Conservation (phyloP, 2,113 vertebrate genomes). For the Ptyas mucosa region DNA sequence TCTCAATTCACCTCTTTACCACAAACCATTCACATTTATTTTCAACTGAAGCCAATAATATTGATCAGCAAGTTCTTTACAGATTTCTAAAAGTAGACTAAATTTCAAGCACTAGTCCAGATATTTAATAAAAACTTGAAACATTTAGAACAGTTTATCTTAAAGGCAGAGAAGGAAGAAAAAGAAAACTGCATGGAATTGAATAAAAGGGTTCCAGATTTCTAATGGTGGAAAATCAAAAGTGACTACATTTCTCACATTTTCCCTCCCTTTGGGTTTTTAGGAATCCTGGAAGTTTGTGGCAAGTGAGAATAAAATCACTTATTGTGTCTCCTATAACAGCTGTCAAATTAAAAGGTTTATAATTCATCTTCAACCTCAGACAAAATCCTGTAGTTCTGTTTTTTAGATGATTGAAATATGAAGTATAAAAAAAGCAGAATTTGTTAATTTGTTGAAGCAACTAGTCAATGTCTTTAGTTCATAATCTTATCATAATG, state of each 20-base stretch:
- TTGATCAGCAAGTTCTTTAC: neutral
- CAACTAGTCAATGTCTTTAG: neutral
- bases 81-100: neutral
- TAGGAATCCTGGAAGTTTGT: neutral
- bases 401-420: neutral
- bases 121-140: neutral
- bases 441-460: neutral
- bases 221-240: neutral
- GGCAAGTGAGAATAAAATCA: neutral
- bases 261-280: neutral
- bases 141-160: neutral
- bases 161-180: too few species aligned
- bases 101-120: neutral
- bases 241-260: neutral
- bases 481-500: neutral
- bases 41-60: neutral
- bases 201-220: neutral
- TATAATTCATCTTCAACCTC: too few species aligned
- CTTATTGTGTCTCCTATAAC: neutral
- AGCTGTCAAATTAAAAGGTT: neutral
- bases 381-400: neutral
- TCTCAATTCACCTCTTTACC: neutral
- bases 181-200: neutral
- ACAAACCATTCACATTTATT: neutral
- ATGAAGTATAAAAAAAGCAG: neutral